Base-by-base conservation (phyloP, 2,797 vertebrate genomes). In the Typhlichthys subterraneus region DNA sequence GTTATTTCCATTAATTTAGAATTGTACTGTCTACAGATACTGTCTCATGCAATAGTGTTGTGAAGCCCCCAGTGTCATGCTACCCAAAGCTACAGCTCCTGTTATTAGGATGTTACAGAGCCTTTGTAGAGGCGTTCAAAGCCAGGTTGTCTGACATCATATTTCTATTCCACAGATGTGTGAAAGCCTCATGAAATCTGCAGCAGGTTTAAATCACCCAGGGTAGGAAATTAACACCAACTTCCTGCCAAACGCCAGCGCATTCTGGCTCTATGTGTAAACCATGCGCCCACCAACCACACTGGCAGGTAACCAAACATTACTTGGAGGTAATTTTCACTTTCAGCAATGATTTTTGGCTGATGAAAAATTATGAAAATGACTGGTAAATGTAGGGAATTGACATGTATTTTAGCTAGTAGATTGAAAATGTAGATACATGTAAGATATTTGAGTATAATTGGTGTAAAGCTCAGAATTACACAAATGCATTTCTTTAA, bases 111-210 rank as follows among this genome's bases (percentile, higher is more conserved):
- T 64, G 61, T 48, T 49, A 8, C 45, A 15, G 13, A 19, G 14
- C 19, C 5, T 31, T 5, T 38, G 4, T 11, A 3, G 29, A 5
- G 12, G 8, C 45, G 15, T 42, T 19, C 31, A 29, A 29, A 59
- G 53, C 48, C 3, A 19, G 54, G 3, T 47, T 56, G 31, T 54
- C 52, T 61, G 14, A 58, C 52, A 57, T 55, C 38, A 61, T 47
- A 56, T 31, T 67, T 75, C 56, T 54, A 53, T 59, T 53, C 47
- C 52, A 58, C 56, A 55, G 48, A 67, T 45, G 50, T 54, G 64
- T 45, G 33, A 71, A 58, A 49, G 29, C 65, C 47, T 71, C 52
- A 52, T 57, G 31, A 61, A 62, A 61, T 67, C 53, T 56, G 17
- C 48, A 55, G 59, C 31, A 15, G 59, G 31, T 51, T 53, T 19